Conservation (phyloP, 2,797 vertebrate genomes). For the Mionectes olivaceus region DNA sequence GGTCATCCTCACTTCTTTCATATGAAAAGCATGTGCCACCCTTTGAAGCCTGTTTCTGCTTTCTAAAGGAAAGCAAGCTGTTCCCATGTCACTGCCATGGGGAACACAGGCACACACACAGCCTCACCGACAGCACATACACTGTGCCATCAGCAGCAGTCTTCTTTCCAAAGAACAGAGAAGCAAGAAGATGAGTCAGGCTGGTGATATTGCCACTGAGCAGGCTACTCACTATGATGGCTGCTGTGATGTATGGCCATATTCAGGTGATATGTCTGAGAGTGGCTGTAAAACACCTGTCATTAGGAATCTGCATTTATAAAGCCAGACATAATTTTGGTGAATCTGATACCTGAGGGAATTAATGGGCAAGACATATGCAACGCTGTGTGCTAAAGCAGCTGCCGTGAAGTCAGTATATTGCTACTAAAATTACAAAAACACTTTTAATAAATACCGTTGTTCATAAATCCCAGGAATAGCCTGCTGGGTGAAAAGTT, state of each 20-base stretch:
- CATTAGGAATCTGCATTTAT: background rate
- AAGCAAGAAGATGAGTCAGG: background rate
- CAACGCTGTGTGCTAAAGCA: background rate
- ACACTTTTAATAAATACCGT: background rate
- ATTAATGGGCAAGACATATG: background rate
- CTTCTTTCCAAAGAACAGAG: background rate
- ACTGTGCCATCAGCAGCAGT: background rate
- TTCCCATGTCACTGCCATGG: background rate
- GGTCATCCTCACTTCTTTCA: background rate
- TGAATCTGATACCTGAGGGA: background rate
- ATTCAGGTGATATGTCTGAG: background rate
- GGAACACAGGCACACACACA: accelerated
- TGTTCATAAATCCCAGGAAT: background rate
- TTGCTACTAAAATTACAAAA: background rate
- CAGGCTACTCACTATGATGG: background rate
- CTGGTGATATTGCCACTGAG: background rate
- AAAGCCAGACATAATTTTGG: background rate
- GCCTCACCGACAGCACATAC: background rate
- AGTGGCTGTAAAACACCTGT: background rate
- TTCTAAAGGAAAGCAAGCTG: background rate
- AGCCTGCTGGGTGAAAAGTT: constrained; percentile 30
- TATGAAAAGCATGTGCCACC: background rate
- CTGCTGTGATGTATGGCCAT: background rate
- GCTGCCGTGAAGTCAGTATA: background rate
- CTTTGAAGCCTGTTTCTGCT: background rate